Evolutionary conservation across 2,113 vertebrate genomes (phyloP), one percentile per base, ranked within the genome.

Genomic region (Scolopax mira): DNA sequence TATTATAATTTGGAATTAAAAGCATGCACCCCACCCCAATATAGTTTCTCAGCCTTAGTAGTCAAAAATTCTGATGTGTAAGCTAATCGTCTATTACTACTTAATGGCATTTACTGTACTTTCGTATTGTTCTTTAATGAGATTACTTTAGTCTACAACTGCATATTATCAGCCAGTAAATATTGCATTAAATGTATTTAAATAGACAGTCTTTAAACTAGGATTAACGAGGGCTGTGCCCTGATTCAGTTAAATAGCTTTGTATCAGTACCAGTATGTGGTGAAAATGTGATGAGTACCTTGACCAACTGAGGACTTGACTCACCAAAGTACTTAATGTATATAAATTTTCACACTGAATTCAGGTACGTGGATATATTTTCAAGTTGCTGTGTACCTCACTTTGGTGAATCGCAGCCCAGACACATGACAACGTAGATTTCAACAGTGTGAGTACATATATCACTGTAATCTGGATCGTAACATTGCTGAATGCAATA

Each of bases 171-270:
- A 82, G 75, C 46, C 88, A 79, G 90, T 96, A 93, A 96, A 93
- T 96, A 91, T 95, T 95, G 74, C 79, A 89, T 95, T 94, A 96
- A 89, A 82, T 93, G 48, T 75, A 58, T 96, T 97, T 96, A 96
- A 95, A 93, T 0, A 39, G 79, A 41, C 51, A 72, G 57, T 69
- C 80, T 95, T 96, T 96, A 95, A 97, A 91, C 42, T 35, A 82
- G 79, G 70, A 75, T 67, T 77, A 91, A 89, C 84, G 61, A 79
- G 35, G 75, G 17, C 46, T 85, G 48, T 72, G 46, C 31, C 58
- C 70, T 52, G 37, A 37, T 41, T 61, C 31, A 69, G 52, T 74
- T 86, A 82, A 91, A 80, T 13, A 62, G 61, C 19, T 62, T 66
- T 33, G 33, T 35, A 57, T 62, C 31, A 15, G 48, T 35, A 92